These are phyloP conservation scores for Porites australiensis DNA, from an alignment of 64 coral and sea anemone genomes.

Conservation along the genomic window DNA sequence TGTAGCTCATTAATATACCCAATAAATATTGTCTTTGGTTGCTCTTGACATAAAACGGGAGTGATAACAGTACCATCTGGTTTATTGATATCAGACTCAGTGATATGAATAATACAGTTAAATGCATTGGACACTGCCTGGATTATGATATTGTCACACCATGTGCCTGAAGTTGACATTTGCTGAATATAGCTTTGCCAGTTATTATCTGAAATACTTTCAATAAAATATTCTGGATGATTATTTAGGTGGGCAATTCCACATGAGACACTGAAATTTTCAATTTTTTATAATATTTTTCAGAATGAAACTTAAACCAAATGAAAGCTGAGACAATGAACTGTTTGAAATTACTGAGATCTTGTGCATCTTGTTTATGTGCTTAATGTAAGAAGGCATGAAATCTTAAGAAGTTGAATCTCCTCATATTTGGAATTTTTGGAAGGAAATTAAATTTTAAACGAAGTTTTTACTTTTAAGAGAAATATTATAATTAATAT, in stretches of 20 bases:
- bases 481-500: no score
- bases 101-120: conserved; percentile 54
- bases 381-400: no score
- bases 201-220: conserved; percentile 21
- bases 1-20: conserved; percentile 41
- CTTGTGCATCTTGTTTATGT: no score
- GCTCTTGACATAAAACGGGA: not conserved
- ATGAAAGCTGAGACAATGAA: no score
- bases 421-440: no score
- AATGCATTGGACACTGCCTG: conserved; percentile 33
- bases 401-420: no score
- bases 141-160: conserved; percentile 57
- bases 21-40: conserved; percentile 14
- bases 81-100: conserved; percentile 40
- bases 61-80: conserved; percentile 35
- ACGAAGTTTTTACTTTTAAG: no score
- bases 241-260: not conserved
- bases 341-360: no score
- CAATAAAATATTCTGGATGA: conserved; percentile 27
- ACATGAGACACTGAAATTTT: no score
- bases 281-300: no score
- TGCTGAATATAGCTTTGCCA: conserved; percentile 34
- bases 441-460: no score
- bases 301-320: no score
- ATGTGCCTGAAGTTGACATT: conserved; percentile 40